Percentiles rank a stretch among this genome's conserved stretches.
phyloP scores from a whole-genome alignment of 1,140 invertebrate genomes.

The Drosophila ohnishii region DNA sequence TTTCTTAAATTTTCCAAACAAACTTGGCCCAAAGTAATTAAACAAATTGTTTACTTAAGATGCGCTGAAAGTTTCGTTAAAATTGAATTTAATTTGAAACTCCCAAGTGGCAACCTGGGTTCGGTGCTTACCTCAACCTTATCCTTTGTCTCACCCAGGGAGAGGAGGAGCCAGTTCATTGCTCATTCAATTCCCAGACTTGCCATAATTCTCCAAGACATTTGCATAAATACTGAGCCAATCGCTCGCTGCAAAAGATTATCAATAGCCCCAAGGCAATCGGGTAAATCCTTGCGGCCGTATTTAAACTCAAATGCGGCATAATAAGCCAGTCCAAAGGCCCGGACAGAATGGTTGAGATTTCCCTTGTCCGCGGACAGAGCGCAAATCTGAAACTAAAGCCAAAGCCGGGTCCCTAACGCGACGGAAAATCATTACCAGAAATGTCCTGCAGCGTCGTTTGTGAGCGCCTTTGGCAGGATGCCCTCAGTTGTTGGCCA shows the following conservation, averaged over 20 bases:
- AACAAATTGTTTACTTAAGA: background rate
- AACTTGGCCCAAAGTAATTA: background rate
- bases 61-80: background rate
- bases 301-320: conserved; percentile 62
- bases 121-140: conserved; percentile 6
- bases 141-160: background rate
- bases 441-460: conserved; percentile 75
- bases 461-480: conserved; percentile 70
- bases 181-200: conserved; percentile 29
- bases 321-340: conserved; percentile 62
- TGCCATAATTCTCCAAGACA: conserved; percentile 26
- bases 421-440: conserved; percentile 68
- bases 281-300: conserved; percentile 43
- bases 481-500: conserved; percentile 49
- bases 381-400: conserved; percentile 41
- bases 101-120: background rate
- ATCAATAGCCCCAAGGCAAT: conserved; percentile 48
- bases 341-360: conserved; percentile 30
- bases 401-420: conserved; percentile 25
- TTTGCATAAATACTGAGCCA: conserved; percentile 36
- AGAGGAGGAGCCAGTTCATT: background rate
- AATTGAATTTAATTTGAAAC: conserved; percentile 10
- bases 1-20: no score
- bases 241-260: conserved; percentile 42
- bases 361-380: conserved; percentile 9